These are phyloP conservation scores for Dicrostonyx torquatus DNA, from an alignment of 2,797 vertebrate genomes.

Conservation along the genomic window DNA sequence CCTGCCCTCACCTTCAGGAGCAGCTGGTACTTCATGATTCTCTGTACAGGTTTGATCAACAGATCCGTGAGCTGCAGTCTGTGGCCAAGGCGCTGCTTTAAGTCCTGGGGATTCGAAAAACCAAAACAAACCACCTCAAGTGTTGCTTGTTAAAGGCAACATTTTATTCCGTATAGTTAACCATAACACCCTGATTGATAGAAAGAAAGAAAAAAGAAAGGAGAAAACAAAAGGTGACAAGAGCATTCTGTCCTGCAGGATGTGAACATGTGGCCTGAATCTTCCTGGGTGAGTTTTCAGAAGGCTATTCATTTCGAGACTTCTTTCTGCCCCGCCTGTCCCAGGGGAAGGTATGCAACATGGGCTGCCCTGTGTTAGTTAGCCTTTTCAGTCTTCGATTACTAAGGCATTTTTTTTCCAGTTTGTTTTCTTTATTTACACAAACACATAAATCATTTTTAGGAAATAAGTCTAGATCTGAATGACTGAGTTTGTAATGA, in stretches of 20 bases:
- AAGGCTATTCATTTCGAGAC: not conserved
- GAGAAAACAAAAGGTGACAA: not conserved
- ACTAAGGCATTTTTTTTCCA: not conserved
- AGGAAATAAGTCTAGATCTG: not conserved
- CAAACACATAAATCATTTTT: not conserved
- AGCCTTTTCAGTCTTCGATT: not conserved
- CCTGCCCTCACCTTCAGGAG: constrained; percentile 93
- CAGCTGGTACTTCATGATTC: constrained; percentile 99
- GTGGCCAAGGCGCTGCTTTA: constrained; percentile 96
- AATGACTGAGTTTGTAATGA: constrained; percentile 28
- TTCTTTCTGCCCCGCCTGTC: not conserved
- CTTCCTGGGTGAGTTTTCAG: not conserved
- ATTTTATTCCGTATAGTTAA: not conserved
- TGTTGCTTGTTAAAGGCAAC: not conserved
- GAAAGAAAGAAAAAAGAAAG: not conserved
- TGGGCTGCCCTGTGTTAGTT: not conserved
- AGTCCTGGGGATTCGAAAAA: constrained; percentile 88
- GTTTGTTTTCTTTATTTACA: constrained; percentile 1
- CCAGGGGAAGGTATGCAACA: not conserved
- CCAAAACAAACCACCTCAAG: not conserved
- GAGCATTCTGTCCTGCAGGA: not conserved
- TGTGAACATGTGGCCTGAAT: not conserved
- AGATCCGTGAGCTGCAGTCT: constrained; percentile 95
- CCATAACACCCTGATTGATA: not conserved
- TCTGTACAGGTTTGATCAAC: constrained; percentile 96